Evolutionary conservation across 2,888 invertebrate genomes (phyloP), one percentile per base, ranked within the genome.

Genomic region (Gari tellinella): DNA sequence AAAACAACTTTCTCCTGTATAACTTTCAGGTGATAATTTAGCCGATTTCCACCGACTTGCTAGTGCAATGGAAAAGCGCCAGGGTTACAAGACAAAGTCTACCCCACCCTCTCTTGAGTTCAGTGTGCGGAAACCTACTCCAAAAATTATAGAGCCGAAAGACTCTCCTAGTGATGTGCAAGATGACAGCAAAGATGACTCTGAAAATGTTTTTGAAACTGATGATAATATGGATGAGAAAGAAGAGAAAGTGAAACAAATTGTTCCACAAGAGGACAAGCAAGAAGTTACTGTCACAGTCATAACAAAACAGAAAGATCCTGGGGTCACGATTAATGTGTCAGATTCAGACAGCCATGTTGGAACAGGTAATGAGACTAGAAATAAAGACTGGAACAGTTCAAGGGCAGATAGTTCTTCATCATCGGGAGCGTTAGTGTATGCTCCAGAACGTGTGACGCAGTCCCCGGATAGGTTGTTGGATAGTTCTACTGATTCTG

Each of bases 81-180:
- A 84, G 48, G 85, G 84, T 41, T 84, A 70, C 69, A 82, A 82
- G 23, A 76, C 83, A 19, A 87, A 85, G 48, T 82, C 83, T 4
- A 81, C 78, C 2, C 87, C 85, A 0, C 73, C 76, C 7, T 75
- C 82, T 5, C 61, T 86, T 37, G 85, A 86, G 37, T 82, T 82
- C 61, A 74, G 70, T 19, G 78, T 81, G n/a, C 73, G 62, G 21
- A 82, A 75, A 41, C 81, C 83, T 3, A 79, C 67, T 4, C 75
- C 79, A 5, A 60, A 70, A 38, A 60, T 77, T 4, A 55, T 69
- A 2, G 80, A 85, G 51, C 68, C 73, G 14, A 57, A 60, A 41
- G 64, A 68, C 38, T 19, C 41, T 17, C 31, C 31, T 31, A 10
- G 4, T 31, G 31, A 31, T 31, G 31, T 31, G 4, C 31, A 31